Evolutionary conservation across 2,888 invertebrate genomes (phyloP), one percentile per base, ranked within the genome.

Genomic region (Cephus sareptanus): DNA sequence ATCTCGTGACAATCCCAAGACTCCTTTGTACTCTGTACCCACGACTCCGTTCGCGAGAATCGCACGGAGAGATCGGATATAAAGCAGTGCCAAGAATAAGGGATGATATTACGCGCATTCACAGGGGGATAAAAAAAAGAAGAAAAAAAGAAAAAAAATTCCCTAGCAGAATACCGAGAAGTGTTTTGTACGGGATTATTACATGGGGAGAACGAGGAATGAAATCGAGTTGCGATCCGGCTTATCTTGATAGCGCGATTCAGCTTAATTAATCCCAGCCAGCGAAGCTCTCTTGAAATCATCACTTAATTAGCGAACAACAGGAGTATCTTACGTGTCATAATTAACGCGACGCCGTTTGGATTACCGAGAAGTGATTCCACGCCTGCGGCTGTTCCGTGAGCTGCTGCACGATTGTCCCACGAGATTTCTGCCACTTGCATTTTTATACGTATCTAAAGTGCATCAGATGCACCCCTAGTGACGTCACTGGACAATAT

Each of bases 241-340:
- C 80, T 83, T 80, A 81, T 82, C 82, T 79, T 77, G 80, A 80
- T 79, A 76, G 77, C 80, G 85, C 85, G 87, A 89, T 89, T 89
- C 84, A 81, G 85, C 85, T 87, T 86, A 88, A 88, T 89, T 88
- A 89, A 89, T 87, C 85, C 84, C 79, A 75, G 81, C 80, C 76
- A 81, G 79, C 80, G 23, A 33, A 15, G 80, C 82, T 82, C 82
- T 77, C 84, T 81, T 84, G 82, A 85, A 89, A 86, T 86, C 86
- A 85, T 88, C 87, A 87, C 88, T 89, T 89, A 90, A 90, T 90
- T 90, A 89, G 85, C 84, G 81, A 82, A 86, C 86, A 85, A 88
- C 89, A 88, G 88, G 88, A 89, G 89, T 87, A 88, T 83, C 87
- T 89, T 87, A 88, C 87, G 88, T 87, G 88, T 88, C 86, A 85